phyloP scores from a whole-genome alignment of 2,113 vertebrate genomes.

The Dromiciops gliroides region DNA sequence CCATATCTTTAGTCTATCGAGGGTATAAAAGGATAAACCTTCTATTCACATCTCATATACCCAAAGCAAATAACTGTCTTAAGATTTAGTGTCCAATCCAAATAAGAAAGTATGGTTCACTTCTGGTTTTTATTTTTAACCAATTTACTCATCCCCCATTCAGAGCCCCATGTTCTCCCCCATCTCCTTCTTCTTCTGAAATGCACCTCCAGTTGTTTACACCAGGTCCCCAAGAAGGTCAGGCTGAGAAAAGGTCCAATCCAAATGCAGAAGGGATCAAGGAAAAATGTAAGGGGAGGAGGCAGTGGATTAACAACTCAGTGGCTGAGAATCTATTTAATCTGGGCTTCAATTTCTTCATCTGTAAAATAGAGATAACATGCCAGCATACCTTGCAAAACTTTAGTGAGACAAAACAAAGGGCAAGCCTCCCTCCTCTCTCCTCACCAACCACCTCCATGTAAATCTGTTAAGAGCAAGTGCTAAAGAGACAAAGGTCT shows the following conservation, averaged over 20 bases:
- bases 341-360: background rate
- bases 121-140: slow-evolving; percentile 23
- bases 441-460: background rate
- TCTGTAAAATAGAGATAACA: background rate
- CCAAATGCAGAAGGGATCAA: background rate
- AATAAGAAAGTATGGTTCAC: background rate
- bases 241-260: slow-evolving; percentile 2
- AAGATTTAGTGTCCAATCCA: background rate
- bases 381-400: background rate
- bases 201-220: background rate
- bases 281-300: slow-evolving; percentile 5
- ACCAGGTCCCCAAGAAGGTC: slow-evolving; percentile 27
- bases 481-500: background rate
- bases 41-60: background rate
- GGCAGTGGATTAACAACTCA: background rate
- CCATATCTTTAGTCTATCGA: background rate
- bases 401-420: background rate
- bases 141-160: background rate
- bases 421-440: background rate
- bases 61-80: slow-evolving; percentile 7
- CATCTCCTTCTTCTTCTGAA: background rate
- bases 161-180: background rate
- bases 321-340: background rate
- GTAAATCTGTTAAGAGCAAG: background rate
- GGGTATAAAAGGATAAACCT: background rate